Conservation (phyloP, 2,888 invertebrate genomes). For the Cephalotes varians region DNA sequence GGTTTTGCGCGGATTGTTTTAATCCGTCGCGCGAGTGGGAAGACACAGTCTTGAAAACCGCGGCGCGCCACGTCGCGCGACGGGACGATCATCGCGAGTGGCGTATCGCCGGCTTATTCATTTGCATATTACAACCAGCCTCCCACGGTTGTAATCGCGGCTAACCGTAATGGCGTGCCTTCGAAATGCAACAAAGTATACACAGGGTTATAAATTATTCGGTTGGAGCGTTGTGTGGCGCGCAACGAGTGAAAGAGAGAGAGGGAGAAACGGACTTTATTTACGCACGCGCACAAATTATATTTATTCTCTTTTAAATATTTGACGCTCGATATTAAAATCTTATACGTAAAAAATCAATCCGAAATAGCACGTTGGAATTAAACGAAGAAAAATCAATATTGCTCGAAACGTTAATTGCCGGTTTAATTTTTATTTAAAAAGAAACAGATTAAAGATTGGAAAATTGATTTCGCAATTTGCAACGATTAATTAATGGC, state of each 20-base stretch:
- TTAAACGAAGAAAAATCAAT: neutral
- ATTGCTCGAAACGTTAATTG: neutral
- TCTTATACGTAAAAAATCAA: neutral
- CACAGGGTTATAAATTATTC: conserved; percentile 37
- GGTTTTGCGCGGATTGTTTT: conserved; percentile 44
- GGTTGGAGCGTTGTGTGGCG: neutral
- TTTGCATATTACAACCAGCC: conserved; percentile 52
- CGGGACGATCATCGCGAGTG: conserved; percentile 42
- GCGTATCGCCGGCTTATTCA: conserved; percentile 48
- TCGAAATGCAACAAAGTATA: conserved; percentile 47
- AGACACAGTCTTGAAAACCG: conserved; percentile 41
- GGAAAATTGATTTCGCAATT: neutral
- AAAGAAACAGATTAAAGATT: neutral
- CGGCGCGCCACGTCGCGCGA: conserved; percentile 2
- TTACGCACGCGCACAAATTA: neutral
- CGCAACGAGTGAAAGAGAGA: too few species aligned
- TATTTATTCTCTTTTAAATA: neutral
- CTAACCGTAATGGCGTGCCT: conserved; percentile 31
- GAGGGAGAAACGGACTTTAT: neutral
- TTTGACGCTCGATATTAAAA: too few species aligned
- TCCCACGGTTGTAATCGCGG: conserved; percentile 47
- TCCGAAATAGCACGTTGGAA: neutral
- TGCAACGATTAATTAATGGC: neutral
- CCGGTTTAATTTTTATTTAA: neutral
- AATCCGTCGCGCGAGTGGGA: conserved; percentile 39